Evolutionary conservation across 2,113 vertebrate species (phyloP).

Genomic region (Cettia cetti): DNA sequence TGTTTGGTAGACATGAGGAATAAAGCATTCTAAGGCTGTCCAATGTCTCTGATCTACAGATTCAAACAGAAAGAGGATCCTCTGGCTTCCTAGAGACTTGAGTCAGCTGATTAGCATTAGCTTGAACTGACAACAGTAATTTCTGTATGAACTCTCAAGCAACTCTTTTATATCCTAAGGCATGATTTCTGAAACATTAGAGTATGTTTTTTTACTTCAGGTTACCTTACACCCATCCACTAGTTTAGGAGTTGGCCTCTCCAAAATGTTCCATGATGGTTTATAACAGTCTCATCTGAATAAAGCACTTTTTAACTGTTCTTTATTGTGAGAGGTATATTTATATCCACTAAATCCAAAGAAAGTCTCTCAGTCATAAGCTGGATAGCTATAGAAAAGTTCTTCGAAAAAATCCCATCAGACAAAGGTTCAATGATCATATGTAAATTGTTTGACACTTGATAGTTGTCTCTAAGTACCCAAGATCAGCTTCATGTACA

Average conservation of each 20-base stretch:
- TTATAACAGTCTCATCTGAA: neutral
- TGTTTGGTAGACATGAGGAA: neutral
- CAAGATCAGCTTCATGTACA: neutral
- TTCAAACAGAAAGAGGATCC: neutral
- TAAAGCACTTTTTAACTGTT: neutral
- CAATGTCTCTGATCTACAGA: neutral
- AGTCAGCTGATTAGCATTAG: neutral
- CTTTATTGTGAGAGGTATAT: neutral
- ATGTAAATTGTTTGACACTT: neutral
- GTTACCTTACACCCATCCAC: neutral
- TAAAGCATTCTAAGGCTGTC: neutral
- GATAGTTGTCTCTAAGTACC: neutral
- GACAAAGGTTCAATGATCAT: neutral
- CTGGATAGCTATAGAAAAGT: neutral
- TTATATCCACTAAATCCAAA: neutral
- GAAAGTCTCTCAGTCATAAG: neutral
- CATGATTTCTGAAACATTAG: neutral
- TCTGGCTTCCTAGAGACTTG: neutral
- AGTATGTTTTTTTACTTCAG: neutral
- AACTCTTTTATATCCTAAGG: neutral
- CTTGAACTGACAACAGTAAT: neutral
- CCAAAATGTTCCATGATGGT: neutral
- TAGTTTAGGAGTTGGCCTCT: neutral
- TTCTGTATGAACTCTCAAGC: neutral
- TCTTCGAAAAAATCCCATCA: neutral